Conservation (phyloP, 2,113 vertebrate species). For the Callithrix jacchus region DNA sequence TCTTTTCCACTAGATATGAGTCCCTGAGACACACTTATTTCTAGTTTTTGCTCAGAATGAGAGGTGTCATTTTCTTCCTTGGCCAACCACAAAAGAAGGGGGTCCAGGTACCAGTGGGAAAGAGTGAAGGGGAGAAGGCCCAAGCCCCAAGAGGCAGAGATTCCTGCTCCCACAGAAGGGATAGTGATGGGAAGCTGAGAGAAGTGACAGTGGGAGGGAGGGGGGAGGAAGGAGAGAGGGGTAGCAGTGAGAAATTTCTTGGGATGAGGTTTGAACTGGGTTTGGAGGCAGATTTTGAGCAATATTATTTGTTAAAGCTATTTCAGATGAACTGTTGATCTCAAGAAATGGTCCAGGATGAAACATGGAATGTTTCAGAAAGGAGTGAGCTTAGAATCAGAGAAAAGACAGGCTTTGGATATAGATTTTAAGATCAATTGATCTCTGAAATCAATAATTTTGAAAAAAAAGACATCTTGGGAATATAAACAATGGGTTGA, state of each 20-base stretch:
- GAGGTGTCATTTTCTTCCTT: not conserved
- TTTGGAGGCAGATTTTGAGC: not conserved
- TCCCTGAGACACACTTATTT: not conserved
- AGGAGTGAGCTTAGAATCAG: not conserved
- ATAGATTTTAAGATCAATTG: not conserved
- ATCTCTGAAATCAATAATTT: not conserved
- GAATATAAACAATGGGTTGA: not conserved
- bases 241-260: not conserved
- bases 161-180: not conserved
- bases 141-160: not conserved
- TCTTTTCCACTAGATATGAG: not conserved
- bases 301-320: not conserved
- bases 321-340: not conserved
- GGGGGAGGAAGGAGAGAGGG: not conserved
- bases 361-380: not conserved
- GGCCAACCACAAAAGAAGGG: not conserved
- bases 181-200: not conserved
- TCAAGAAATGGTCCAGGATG: slow-evolving; percentile 3
- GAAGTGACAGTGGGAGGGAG: too few species aligned
- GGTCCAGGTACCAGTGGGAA: not conserved
- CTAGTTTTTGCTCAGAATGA: not conserved
- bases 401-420: not conserved
- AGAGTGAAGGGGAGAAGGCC: not conserved
- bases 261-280: not conserved
- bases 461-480: not conserved